phyloP scores from a whole-genome alignment of 2,888 invertebrate species.

The Dynastes maya region DNA sequence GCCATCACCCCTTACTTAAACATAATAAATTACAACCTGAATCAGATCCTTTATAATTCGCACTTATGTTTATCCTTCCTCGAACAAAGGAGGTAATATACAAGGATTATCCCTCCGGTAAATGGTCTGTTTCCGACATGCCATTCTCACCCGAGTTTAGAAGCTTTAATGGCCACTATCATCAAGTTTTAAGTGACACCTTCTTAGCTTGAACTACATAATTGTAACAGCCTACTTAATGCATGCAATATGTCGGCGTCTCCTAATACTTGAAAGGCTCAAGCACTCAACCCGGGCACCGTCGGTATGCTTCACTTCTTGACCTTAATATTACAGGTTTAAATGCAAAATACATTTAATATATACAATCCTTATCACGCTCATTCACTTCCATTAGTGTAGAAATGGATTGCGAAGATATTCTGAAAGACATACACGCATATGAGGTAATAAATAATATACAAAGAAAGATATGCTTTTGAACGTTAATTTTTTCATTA shows the following conservation, averaged over 20 bases:
- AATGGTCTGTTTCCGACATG: conserved; percentile 35
- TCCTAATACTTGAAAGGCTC: conserved; percentile 21
- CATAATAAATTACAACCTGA: conserved; percentile 18
- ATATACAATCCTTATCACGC: conserved; percentile 33
- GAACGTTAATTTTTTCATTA: too few relatives aligned
- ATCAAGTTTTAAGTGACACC: conserved; percentile 47
- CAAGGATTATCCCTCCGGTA: conserved; percentile 46
- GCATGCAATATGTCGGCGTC: conserved; percentile 25
- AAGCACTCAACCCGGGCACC: conserved; percentile 12
- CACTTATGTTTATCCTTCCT: conserved; percentile 43
- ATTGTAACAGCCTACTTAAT: conserved; percentile 37
- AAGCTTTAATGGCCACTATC: conserved; percentile 47
- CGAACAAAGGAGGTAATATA: conserved; percentile 50
- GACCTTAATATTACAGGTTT: conserved; percentile 48
- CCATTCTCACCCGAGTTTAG: conserved; percentile 19
- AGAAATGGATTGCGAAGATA: conserved; percentile 8
- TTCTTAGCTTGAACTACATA: conserved; percentile 32
- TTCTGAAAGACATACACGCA: neutral
- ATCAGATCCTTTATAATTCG: conserved; percentile 37
- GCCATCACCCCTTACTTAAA: conserved; percentile 11
- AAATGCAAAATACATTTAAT: conserved; percentile 53
- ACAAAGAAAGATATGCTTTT: too few relatives aligned
- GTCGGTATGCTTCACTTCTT: conserved; percentile 30
- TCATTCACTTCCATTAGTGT: conserved; percentile 31
- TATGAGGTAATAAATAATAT: too few relatives aligned